Conservation (phyloP, 30 jellyfish, hydroid and myxozoan species). For the Sanderia malayensis region DNA sequence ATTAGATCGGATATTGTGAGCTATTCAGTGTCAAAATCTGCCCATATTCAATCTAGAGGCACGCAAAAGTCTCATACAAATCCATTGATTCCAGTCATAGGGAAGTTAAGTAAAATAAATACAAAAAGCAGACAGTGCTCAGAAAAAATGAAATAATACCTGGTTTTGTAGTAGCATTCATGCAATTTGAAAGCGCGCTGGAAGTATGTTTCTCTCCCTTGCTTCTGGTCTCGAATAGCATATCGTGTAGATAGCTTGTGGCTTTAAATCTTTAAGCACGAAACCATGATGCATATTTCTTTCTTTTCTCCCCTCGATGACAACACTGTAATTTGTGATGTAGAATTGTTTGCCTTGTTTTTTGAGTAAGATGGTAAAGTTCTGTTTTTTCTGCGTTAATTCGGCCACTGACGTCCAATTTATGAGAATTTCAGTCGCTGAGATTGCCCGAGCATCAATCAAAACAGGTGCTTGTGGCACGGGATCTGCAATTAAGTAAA, state of each 20-base stretch:
- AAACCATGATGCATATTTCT: background rate
- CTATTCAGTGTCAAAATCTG: too few species aligned
- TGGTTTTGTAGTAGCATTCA: background rate
- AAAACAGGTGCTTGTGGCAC: conserved; percentile 16
- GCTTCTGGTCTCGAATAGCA: conserved; percentile 5
- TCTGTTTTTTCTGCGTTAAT: background rate
- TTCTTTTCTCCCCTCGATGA: background rate
- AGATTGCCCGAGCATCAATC: background rate
- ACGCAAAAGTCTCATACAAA: too few species aligned
- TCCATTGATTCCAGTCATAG: too few species aligned
- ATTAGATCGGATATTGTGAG: too few species aligned
- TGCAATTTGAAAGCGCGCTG: conserved; percentile 6
- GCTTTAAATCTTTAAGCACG: conserved; percentile 14
- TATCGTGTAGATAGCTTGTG: conserved; percentile 5
- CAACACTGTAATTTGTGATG: background rate
- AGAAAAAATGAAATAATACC: conserved; percentile 4
- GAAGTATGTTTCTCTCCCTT: conserved; percentile 2
- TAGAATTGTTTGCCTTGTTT: background rate
- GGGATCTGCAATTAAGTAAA: conserved; percentile 20
- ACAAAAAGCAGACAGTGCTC: background rate
- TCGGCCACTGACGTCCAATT: conserved; percentile 26
- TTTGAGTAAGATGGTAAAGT: conserved; percentile 10
- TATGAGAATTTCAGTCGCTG: conserved; percentile 10
- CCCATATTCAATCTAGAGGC: too few species aligned
- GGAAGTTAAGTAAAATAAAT: too few species aligned